A percentile compares a stretch with the other conserved stretches of the same genome.
Evolutionary conservation across 2,797 vertebrate species (phyloP).

Genomic region (Cygnus olor): DNA sequence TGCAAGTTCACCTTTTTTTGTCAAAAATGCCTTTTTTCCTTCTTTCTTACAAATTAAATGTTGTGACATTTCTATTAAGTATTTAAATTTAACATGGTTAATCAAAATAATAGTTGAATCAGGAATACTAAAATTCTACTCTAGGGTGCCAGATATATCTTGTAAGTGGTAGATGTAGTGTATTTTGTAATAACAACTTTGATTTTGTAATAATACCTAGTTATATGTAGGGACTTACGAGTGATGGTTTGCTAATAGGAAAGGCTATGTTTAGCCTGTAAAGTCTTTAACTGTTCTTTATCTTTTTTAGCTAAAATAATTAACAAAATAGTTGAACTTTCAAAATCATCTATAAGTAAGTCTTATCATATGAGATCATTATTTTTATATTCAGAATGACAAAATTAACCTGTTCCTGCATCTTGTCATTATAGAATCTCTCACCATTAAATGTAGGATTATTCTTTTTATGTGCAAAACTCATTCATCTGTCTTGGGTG

Average conservation of each 20-base stretch:
- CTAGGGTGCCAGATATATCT: neutral
- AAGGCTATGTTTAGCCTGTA: neutral
- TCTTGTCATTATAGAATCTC: neutral
- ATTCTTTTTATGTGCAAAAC: neutral
- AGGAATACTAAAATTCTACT: neutral
- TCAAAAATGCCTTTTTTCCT: neutral
- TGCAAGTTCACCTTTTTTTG: neutral
- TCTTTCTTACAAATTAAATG: neutral
- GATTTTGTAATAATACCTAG: neutral
- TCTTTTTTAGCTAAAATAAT: neutral
- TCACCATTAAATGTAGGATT: rapidly evolving
- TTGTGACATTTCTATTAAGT: neutral
- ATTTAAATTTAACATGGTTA: neutral
- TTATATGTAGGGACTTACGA: neutral
- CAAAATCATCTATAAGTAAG: neutral
- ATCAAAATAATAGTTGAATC: neutral
- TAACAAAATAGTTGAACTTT: neutral
- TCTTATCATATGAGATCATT: neutral
- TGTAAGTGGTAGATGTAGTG: neutral
- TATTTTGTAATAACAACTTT: neutral
- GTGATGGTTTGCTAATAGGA: neutral
- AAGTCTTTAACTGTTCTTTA: neutral
- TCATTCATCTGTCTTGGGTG: neutral
- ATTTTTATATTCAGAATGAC: neutral
- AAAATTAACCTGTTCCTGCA: neutral